Evolutionary conservation across 2,797 vertebrate genomes (phyloP).

Genomic region (Cossypha heuglini): DNA sequence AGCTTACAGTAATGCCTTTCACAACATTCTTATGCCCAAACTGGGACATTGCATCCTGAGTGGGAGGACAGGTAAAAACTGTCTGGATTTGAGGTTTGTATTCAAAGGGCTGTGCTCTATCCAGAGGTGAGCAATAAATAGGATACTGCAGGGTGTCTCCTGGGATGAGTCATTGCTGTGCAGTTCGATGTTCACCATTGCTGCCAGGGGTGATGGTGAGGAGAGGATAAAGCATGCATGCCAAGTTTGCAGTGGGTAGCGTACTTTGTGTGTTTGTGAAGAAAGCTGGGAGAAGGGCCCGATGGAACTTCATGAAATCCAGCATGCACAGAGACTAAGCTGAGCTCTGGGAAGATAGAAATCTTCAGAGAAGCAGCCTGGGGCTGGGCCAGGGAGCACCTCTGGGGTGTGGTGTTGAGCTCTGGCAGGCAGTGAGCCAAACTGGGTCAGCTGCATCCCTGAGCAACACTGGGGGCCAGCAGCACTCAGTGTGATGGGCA

Average conservation of each 20-base stretch:
- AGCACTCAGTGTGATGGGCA: background rate
- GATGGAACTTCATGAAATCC: background rate
- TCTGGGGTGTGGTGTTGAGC: rapidly evolving
- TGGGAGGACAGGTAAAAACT: background rate
- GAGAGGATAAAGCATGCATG: rapidly evolving
- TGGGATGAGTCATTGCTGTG: background rate
- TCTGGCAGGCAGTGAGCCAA: background rate
- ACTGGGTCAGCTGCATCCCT: rapidly evolving
- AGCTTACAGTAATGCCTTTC: background rate
- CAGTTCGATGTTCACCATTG: no score
- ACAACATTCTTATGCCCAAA: background rate
- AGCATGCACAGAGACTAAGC: background rate
- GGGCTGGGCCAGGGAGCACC: background rate
- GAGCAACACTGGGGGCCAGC: background rate
- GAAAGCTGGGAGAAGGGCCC: rapidly evolving
- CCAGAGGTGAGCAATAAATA: background rate
- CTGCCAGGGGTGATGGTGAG: background rate
- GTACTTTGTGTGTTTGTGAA: background rate
- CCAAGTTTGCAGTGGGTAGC: background rate
- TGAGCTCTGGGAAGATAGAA: rapidly evolving
- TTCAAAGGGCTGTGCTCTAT: background rate
- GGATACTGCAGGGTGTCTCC: background rate
- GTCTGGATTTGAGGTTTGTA: background rate
- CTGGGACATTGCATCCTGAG: background rate
- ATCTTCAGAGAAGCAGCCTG: background rate